Base-by-base conservation (phyloP, 2,888 invertebrate species). In the Unio pictorum region DNA sequence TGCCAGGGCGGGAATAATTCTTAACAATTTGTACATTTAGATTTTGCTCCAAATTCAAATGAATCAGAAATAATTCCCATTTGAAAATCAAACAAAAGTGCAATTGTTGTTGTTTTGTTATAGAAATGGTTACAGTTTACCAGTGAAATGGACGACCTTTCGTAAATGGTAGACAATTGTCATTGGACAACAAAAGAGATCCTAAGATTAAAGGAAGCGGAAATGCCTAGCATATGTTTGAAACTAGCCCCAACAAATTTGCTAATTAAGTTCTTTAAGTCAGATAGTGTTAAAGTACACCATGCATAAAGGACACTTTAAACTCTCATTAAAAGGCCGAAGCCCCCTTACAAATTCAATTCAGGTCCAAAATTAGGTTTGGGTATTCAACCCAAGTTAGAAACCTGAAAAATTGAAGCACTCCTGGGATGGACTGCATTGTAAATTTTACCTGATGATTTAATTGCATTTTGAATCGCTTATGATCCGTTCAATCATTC, bases 21-120 rank as follows among this genome's bases (percentile, higher is more conserved):
- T 77, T 69, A 62, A 73, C 75, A 75, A 77, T 77, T 77, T 77
- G 77, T 77, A 72, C 75, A 75, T 75, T 75, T 73, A 62, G 75
- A 75, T 77, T 73, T 73, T 75, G 72, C 75, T 45, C 45, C 70
- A 71, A 77, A 68, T 75, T 71, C 68, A 73, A 75, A 77, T 77
- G 75, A 77, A 73, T 72, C 74, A 72, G 75, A 73, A 75, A 59
- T 68, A 73, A 75, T 45, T 73, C 73, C 71, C 30, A 77, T 77
- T 77, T 72, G 66, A 77, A 77, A 77, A 67, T 73, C 73, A 77
- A 77, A 77, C 77, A 77, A 72, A 73, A 68, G 69, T 69, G 69
- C 73, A 75, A 73, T 73, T 77, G 68, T 70, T 71, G 71, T 77
- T 73, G 73, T 71, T 75, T 73, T 74, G 69, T 66, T 71, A n/a